Evolutionary conservation across 2,797 vertebrate species (phyloP), one percentile per base, ranked within the genome.

Genomic region (Emydoidea blandingii): DNA sequence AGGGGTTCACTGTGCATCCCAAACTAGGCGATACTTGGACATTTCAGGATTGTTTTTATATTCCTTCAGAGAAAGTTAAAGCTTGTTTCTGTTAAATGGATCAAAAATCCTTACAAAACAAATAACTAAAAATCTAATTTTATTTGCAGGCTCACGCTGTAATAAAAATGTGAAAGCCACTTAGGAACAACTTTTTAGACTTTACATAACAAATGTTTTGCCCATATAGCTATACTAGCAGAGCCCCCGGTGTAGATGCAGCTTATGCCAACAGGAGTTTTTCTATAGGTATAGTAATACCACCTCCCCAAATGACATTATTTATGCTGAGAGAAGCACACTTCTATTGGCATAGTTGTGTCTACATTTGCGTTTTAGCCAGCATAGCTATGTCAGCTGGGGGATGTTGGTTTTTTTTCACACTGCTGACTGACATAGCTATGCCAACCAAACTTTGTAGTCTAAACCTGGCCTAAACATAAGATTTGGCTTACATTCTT

Each of bases 111-210:
- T 68, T 3, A 5, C 14, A 94, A 86, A 94, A 83, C 56, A 96
- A 95, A 95, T 31, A 44, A 47, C 47, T 76, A 53, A 37, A 91
- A 76, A 91, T 62, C 50, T 57, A 34, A 72, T 68, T 87, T 90
- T 87, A 89, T 37, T 88, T 91, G 59, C 37, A 74, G 31, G 25
- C 44, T 94, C 85, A 92, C 79, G 53, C 59, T 79, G 84, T 78
- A 56, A 92, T 47, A 52, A 5, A 91, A 95, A 29, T 7, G 72
- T 27, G 23, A 47, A 76, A 76, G 25, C 41, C 44, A 90, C 21
- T 54, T 83, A 85, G 49, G 50, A 94, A 90, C 6, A 83, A 62
- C 68, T 78, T 92, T 68, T 68, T 68, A 37, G n/a, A 37, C 65
- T 37, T 37, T 68, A 37, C 65, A 37, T 68, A 37, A n/a, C 62